Conservation (phyloP, 2,888 invertebrate species). For the Plagodis pulveraria region DNA sequence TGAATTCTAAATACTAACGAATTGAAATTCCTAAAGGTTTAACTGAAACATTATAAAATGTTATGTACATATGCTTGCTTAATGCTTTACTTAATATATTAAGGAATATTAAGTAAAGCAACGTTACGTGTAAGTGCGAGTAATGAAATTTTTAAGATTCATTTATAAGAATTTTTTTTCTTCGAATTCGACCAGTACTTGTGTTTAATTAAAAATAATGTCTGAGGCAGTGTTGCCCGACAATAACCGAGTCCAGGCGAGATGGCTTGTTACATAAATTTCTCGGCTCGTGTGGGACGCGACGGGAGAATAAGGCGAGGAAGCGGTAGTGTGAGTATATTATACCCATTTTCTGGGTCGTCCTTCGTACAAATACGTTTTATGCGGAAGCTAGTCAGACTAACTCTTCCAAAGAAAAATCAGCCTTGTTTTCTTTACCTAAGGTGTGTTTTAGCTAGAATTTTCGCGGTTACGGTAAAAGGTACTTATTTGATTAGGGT, state of each 20-base stretch:
- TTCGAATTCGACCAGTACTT: slow-evolving; percentile 69
- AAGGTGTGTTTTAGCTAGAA: slow-evolving; percentile 49
- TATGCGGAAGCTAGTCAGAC: slow-evolving; percentile 82
- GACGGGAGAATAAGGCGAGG: slow-evolving; percentile 78
- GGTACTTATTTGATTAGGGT: slow-evolving; percentile 86
- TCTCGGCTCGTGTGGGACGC: slow-evolving; percentile 80
- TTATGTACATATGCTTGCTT: no score
- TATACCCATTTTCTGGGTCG: slow-evolving; percentile 85
- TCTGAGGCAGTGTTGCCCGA: slow-evolving; percentile 77
- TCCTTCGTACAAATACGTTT: slow-evolving; percentile 85
- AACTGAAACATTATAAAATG: no score
- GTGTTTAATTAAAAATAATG: slow-evolving; percentile 83
- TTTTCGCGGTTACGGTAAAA: slow-evolving; percentile 70
- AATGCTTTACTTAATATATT: no score
- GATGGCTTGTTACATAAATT: slow-evolving; percentile 85
- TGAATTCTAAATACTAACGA: no score
- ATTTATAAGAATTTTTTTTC: no score
- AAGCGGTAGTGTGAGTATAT: slow-evolving; percentile 83
- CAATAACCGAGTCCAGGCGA: slow-evolving; percentile 80
- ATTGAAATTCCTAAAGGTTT: no score
- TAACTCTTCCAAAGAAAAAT: slow-evolving; percentile 45
- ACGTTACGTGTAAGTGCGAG: no score
- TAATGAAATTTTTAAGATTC: no score
- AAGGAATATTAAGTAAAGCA: no score
- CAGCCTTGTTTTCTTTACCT: slow-evolving; percentile 48